These are phyloP conservation scores for Shinisaurus crocodilurus DNA, from an alignment of 2,113 vertebrate genomes.

Conservation along the genomic window DNA sequence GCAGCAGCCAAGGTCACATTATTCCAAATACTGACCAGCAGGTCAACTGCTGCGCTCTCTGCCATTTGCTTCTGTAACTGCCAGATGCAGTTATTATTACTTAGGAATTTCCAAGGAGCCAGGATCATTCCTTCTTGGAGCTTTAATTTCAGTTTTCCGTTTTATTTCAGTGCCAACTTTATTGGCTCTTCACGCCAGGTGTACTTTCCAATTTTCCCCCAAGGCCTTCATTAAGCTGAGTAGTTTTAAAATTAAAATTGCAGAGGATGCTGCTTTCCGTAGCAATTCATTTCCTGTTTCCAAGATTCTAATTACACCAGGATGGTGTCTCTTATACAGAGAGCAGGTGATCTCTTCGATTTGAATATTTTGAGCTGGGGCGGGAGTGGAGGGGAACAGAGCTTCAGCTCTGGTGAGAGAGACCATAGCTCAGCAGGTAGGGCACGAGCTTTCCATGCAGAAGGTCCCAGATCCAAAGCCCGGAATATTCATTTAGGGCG, in stretches of 20 bases:
- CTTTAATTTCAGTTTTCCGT: background rate
- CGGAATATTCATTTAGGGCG: too few relatives aligned
- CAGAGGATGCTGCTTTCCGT: background rate
- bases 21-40: background rate
- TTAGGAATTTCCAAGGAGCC: background rate
- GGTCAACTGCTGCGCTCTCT: background rate
- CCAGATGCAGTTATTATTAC: background rate
- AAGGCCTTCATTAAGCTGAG: slow-evolving; percentile 15
- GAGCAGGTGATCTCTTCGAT: slow-evolving; percentile 1
- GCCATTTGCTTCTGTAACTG: background rate
- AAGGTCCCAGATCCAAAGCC: too few relatives aligned
- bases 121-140: background rate
- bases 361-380: background rate
- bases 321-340: background rate
- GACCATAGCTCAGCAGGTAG: background rate
- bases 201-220: background rate
- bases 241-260: slow-evolving; percentile 2
- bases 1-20: fast-evolving
- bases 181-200: background rate
- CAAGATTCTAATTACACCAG: background rate
- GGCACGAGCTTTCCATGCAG: background rate
- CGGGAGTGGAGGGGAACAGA: background rate
- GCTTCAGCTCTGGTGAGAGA: background rate
- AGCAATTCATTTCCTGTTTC: fast-evolving
- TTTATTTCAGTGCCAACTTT: slow-evolving; percentile 14